These are phyloP conservation scores for Dimorphilus gyrociliatus DNA, from an alignment of 2,888 invertebrate species.

Conservation along the genomic window DNA sequence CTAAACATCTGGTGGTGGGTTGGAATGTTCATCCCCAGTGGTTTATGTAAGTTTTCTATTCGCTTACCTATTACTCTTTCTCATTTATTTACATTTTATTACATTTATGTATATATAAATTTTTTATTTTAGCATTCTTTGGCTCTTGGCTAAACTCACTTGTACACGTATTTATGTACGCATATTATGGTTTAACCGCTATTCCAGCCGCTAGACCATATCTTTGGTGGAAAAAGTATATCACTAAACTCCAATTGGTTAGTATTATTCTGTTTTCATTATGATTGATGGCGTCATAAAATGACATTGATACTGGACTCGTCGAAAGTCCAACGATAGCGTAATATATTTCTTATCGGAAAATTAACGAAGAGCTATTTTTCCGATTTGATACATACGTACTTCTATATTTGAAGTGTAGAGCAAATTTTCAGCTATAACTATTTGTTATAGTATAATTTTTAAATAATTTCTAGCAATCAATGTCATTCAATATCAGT, in stretches of 20 bases:
- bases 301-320: too few species aligned
- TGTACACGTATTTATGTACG: slow-evolving; percentile 81
- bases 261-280: too few species aligned
- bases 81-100: background rate
- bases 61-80: background rate
- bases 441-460: too few species aligned
- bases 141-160: slow-evolving; percentile 68
- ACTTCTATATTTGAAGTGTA: too few species aligned
- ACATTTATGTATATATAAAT: slow-evolving; percentile 1
- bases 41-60: slow-evolving; percentile 50
- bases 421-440: too few species aligned
- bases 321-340: too few species aligned
- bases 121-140: slow-evolving; percentile 22
- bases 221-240: slow-evolving; percentile 86
- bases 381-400: too few species aligned
- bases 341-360: too few species aligned
- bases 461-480: too few species aligned
- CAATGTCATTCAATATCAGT: too few species aligned
- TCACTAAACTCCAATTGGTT: slow-evolving; percentile 74
- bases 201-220: slow-evolving; percentile 56
- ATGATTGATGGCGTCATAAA: too few species aligned
- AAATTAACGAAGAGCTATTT: too few species aligned
- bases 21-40: slow-evolving; percentile 33
- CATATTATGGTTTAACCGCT: slow-evolving; percentile 71
- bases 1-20: slow-evolving; percentile 93